Evolutionary conservation across 2,888 invertebrate genomes (phyloP).

Genomic region (Eutolmus rufibarbis): DNA sequence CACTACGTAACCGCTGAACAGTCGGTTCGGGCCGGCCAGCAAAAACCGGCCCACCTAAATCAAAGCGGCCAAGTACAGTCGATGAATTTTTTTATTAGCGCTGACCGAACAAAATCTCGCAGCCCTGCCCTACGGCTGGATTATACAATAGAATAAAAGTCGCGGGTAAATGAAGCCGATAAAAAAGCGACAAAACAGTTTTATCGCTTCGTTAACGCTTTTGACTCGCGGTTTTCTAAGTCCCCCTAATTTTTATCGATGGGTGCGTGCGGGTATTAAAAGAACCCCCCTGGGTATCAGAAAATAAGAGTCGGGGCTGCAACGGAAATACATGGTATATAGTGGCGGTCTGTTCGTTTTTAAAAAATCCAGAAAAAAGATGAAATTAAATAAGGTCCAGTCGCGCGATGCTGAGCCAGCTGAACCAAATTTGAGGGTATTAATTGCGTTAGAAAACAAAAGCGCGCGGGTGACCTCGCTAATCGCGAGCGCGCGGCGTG

Average conservation of each 20-base stretch:
- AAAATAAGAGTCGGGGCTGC: neutral
- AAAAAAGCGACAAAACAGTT: neutral
- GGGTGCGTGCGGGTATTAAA: neutral
- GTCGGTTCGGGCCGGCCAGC: neutral
- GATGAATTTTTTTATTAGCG: neutral
- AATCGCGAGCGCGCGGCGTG: neutral
- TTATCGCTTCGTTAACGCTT: slow-evolving; percentile 14
- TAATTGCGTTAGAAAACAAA: neutral
- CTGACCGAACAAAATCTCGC: neutral
- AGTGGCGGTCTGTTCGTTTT: neutral
- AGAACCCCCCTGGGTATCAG: neutral
- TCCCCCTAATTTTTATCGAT: neutral
- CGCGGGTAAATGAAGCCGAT: neutral
- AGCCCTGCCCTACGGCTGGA: neutral
- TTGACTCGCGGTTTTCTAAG: neutral
- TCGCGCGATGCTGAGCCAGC: neutral
- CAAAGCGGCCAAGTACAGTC: neutral
- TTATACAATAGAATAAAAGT: neutral
- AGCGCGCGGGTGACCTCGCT: neutral
- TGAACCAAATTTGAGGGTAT: neutral
- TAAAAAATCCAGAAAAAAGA: neutral
- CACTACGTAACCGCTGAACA: neutral
- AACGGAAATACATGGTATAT: neutral
- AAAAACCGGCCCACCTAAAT: neutral
- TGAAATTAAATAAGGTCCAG: neutral